Percentiles rank a stretch among this genome's conserved stretches.
These are phyloP conservation scores for Plumapathes pennacea DNA, from an alignment of 92 coral and sea anemone species.

Conservation along the genomic window DNA sequence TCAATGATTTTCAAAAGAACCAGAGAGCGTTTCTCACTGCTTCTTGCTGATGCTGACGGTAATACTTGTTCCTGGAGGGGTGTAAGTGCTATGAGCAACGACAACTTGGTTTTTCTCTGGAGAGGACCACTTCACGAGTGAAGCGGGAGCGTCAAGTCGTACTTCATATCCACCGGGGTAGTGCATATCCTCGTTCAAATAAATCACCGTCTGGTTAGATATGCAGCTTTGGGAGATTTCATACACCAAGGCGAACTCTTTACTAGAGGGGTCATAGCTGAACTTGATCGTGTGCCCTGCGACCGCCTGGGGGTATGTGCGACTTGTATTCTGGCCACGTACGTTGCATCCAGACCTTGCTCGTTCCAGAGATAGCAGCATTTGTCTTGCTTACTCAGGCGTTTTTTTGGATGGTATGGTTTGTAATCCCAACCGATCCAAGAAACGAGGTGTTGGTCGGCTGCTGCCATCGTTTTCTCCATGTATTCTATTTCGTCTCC, in stretches of 20 bases:
- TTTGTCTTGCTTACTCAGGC: conserved; percentile 12
- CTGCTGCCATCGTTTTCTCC: conserved; percentile 73
- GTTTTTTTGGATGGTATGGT: conserved; percentile 52
- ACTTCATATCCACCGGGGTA: conserved; percentile 67
- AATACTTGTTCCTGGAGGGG: conserved; percentile 44
- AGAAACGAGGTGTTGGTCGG: conserved; percentile 76
- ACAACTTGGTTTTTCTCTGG: conserved; percentile 47
- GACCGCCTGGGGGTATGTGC: conserved; percentile 94
- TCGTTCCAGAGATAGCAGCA: conserved; percentile 67
- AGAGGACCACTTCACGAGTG: conserved; percentile 69
- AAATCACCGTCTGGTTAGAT: conserved; percentile 72
- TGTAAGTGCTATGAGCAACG: conserved; percentile 45
- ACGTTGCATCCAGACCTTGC: conserved; percentile 62
- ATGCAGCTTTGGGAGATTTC: conserved; percentile 57
- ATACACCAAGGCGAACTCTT: conserved; percentile 67
- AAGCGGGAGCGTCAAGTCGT: conserved; percentile 64
- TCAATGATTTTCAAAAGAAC: too few species aligned
- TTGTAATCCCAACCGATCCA: conserved; percentile 98
- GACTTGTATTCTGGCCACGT: conserved; percentile 82
- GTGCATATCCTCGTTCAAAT: conserved; percentile 71
- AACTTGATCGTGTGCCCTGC: conserved; percentile 83
- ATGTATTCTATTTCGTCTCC: conserved; percentile 41
- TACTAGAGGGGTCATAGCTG: conserved; percentile 56
- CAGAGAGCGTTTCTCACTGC: too few species aligned
- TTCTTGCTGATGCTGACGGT: conserved; percentile 15